Conservation (phyloP, 2,113 vertebrate species). For the Pomatostomus ruficeps region DNA sequence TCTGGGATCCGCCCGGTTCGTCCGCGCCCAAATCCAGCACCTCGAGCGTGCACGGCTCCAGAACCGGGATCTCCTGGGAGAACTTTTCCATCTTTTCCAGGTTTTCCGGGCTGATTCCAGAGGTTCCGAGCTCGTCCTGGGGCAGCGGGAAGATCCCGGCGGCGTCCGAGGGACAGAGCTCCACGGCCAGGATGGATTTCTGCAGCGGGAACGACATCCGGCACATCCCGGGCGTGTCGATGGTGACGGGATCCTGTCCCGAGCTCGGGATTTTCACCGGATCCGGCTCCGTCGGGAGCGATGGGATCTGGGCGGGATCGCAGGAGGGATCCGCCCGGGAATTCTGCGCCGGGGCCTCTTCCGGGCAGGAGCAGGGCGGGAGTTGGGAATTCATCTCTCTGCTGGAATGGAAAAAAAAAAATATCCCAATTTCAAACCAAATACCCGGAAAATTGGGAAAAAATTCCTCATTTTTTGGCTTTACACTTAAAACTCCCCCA, state of each 20-base stretch:
- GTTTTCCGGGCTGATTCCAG: background rate
- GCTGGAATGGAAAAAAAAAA: background rate
- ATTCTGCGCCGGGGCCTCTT: background rate
- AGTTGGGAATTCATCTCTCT: background rate
- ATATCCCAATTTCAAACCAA: accelerated
- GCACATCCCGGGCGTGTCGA: background rate
- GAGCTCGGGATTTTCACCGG: accelerated
- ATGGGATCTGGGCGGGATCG: background rate
- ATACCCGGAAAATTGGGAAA: background rate
- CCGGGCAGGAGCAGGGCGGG: background rate
- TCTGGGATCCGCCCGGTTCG: too few species aligned
- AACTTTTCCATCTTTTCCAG: background rate
- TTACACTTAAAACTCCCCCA: too few species aligned
- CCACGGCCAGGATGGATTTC: background rate
- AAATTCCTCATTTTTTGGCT: background rate
- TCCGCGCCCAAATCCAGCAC: background rate
- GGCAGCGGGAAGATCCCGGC: accelerated
- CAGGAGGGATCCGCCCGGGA: background rate
- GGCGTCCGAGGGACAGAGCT: background rate
- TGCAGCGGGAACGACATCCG: background rate
- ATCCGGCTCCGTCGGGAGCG: background rate
- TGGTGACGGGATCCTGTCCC: accelerated
- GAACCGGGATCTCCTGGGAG: accelerated
- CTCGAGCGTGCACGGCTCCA: background rate
- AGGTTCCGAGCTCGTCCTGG: accelerated